Conservation (phyloP, 1,140 invertebrate species). For the Tetramorium alpestre region DNA sequence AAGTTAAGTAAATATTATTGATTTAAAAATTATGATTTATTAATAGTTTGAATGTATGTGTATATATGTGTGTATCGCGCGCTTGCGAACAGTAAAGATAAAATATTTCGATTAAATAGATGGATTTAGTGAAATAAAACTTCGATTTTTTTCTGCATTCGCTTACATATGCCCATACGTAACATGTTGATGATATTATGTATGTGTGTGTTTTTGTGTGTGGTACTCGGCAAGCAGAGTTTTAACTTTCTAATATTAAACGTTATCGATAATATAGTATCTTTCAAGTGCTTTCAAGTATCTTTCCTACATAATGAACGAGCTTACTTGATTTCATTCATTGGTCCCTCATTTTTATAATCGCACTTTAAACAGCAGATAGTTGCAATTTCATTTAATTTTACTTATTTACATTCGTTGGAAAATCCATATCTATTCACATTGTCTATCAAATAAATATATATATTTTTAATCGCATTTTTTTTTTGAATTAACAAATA, state of each 20-base stretch:
- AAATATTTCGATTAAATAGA: background rate
- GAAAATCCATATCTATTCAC: conserved; percentile 30
- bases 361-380: conserved; percentile 64
- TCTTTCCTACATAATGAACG: background rate
- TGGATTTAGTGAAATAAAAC: background rate
- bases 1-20: conserved; percentile 15
- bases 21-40: conserved; percentile 9
- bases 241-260: background rate
- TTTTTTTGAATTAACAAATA: conserved; percentile 45
- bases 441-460: conserved; percentile 37
- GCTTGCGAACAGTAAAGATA: background rate
- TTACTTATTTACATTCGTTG: conserved; percentile 58
- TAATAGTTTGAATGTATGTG: background rate
- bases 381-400: conserved; percentile 48
- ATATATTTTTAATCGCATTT: conserved; percentile 37
- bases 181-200: background rate
- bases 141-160: background rate
- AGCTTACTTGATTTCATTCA: conserved; percentile 55
- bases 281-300: conserved; percentile 15
- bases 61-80: background rate
- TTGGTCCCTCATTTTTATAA: conserved; percentile 70
- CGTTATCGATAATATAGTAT: conserved; percentile 3
- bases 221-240: background rate
- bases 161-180: background rate
- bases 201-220: too few species aligned